Percentiles rank a stretch among this genome's conserved stretches.
These are phyloP conservation scores for Enteromius unitaeniatus DNA, from an alignment of 2,797 vertebrate species.

Conservation along the genomic window DNA sequence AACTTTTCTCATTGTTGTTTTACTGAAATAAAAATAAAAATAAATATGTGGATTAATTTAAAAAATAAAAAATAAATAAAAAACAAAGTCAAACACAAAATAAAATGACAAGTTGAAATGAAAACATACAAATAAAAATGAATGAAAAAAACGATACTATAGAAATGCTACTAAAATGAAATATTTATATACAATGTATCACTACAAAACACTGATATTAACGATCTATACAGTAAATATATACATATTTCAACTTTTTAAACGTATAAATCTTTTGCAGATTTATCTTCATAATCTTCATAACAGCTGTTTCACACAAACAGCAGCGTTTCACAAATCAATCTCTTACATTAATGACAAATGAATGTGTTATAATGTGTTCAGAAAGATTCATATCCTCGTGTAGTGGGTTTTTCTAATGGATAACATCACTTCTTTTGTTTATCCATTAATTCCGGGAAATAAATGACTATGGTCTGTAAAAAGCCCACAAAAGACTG, in stretches of 20 bases:
- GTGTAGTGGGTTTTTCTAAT: background rate
- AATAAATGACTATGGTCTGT: background rate
- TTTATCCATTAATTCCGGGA: background rate
- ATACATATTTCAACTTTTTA: background rate
- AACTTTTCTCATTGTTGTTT: background rate
- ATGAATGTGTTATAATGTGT: background rate
- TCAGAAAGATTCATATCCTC: background rate
- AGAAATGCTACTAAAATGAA: background rate
- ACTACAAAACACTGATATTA: background rate
- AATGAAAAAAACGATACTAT: background rate
- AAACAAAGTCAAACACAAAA: background rate
- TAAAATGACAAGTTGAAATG: background rate
- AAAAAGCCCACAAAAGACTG: background rate
- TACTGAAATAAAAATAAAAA: background rate
- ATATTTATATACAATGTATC: background rate
- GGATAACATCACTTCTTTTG: background rate
- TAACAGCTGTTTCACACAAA: conserved; percentile 6
- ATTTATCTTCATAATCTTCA: background rate
- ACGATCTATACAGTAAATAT: background rate
- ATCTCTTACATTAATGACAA: background rate
- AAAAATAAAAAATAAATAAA: background rate
- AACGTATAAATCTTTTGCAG: background rate
- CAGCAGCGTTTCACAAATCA: background rate
- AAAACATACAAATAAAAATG: background rate
- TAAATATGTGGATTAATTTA: background rate